Evolutionary conservation across 2,797 vertebrate genomes (phyloP), one percentile per base, ranked within the genome.

Genomic region (Kryptolebias ocellatus): DNA sequence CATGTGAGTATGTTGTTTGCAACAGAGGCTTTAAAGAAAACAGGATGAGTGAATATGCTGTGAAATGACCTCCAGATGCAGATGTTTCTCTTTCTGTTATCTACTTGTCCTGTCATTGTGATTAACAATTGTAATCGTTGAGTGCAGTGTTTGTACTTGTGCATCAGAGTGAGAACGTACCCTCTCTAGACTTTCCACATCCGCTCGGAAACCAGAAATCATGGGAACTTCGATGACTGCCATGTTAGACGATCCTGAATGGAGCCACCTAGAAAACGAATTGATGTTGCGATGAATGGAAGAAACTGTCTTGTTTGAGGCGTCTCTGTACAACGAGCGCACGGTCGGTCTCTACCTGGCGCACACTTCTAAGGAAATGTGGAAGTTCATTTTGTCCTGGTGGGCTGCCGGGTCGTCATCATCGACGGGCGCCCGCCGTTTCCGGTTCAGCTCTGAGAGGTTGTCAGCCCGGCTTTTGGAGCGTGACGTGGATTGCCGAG

Each of bases 211-310:
- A 4, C 97, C 96, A 0, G 96, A 97, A 72, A 98, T 94, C 85
- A 98, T 88, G 0, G 95, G 95, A 73, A 97, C 94, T 73, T 97
- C 96, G 67, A 98, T 70, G 64, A 98, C 95, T 0, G 96, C 96
- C 96, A 97, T 97, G 89, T 97, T 97, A 55, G 96, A 98, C n/a
- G 96, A 96, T 29, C 96, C 97, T 6, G 94, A 93, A 62, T 97
- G 96, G 53, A 98, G 93, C 96, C 97, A 98, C 72, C 96, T 98
- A 70, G 66, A 74, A 0, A 50, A 76, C 18, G 64, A 50, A 47
- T 1, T 0, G 24, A 12, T 4, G 17, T 62, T 24, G 20, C 20
- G 47, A 61, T 46, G 4, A 60, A 67, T 51, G 44, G 15, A 2
- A 3, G 3, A 53, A n/a, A 6, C 0, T 8, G 8, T 12, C 51